Evolutionary conservation across 2,888 invertebrate genomes (phyloP).

Genomic region (Nesidiocoris tenuis): DNA sequence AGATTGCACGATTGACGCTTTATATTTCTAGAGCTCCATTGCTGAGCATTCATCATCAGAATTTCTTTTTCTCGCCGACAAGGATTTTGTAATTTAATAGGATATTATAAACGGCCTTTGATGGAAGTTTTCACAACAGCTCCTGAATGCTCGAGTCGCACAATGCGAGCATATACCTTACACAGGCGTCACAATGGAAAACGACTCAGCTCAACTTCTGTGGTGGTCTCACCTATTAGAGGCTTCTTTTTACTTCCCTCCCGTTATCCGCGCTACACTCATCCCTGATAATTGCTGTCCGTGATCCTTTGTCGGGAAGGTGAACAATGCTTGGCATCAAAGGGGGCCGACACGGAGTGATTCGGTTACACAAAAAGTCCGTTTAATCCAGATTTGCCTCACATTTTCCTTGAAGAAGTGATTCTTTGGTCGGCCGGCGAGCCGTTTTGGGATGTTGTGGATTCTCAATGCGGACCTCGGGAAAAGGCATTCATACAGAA

Average conservation of each 20-base stretch:
- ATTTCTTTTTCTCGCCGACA: no score
- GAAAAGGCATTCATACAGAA: no score
- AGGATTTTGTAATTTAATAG: background rate
- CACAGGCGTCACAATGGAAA: conserved; percentile 15
- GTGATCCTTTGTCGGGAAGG: conserved; percentile 33
- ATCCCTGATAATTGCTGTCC: conserved; percentile 30
- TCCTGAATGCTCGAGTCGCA: conserved; percentile 13
- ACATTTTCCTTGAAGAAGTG: conserved; percentile 35
- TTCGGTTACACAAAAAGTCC: conserved; percentile 34
- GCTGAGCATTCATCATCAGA: no score
- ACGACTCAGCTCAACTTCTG: conserved; percentile 12
- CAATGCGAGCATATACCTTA: conserved; percentile 24
- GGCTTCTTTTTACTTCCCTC: background rate
- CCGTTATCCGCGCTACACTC: conserved; percentile 38
- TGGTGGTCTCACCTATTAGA: conserved; percentile 35
- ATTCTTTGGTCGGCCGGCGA: conserved; percentile 8
- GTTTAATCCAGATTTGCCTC: conserved; percentile 40
- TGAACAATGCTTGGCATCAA: conserved; percentile 30
- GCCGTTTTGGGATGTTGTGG: background rate
- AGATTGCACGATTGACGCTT: no score
- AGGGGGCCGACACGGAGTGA: conserved; percentile 23
- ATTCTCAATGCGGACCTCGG: no score
- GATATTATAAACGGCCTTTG: background rate
- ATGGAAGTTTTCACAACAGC: conserved; percentile 17
- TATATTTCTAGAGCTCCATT: no score